Evolutionary conservation across 1,140 invertebrate species (phyloP).

Genomic region (Phymastichus coffea): DNA sequence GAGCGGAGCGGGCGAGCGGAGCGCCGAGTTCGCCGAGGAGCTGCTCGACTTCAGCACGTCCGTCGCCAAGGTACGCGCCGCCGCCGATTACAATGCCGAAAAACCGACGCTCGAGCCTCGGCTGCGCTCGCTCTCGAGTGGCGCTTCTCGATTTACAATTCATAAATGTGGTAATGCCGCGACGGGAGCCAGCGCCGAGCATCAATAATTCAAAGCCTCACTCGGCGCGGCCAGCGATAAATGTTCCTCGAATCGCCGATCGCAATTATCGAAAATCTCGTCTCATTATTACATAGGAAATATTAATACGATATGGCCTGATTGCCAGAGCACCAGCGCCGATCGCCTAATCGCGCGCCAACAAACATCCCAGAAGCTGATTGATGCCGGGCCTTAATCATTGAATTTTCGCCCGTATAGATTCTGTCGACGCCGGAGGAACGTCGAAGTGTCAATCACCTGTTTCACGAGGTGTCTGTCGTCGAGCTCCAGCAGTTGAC

Average conservation of each 20-base stretch:
- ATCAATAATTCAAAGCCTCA: neutral
- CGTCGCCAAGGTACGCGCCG: conserved; percentile 63
- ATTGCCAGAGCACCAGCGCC: too few relatives aligned
- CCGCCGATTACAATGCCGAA: neutral
- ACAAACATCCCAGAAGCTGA: too few relatives aligned
- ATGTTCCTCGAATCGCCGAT: neutral
- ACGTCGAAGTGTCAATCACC: conserved; percentile 66
- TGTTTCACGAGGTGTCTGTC: conserved; percentile 74
- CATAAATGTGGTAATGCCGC: neutral
- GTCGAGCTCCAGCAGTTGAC: conserved; percentile 60
- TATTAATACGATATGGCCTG: too few relatives aligned
- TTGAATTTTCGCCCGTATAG: conserved; percentile 56
- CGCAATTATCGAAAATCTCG: neutral
- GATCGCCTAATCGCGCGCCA: too few relatives aligned
- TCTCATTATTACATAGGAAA: too few relatives aligned
- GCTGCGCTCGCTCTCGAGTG: too few relatives aligned
- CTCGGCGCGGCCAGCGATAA: neutral
- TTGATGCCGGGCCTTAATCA: too few relatives aligned
- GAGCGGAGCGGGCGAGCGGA: conserved; percentile 53
- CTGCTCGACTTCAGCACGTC: conserved; percentile 70
- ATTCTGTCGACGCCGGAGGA: conserved; percentile 73
- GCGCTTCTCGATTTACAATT: neutral
- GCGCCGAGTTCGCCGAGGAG: conserved; percentile 63
- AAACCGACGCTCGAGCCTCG: neutral
- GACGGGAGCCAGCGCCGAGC: neutral